Base-by-base conservation (phyloP, 2,888 invertebrate genomes). In the Dasypolia templi region DNA sequence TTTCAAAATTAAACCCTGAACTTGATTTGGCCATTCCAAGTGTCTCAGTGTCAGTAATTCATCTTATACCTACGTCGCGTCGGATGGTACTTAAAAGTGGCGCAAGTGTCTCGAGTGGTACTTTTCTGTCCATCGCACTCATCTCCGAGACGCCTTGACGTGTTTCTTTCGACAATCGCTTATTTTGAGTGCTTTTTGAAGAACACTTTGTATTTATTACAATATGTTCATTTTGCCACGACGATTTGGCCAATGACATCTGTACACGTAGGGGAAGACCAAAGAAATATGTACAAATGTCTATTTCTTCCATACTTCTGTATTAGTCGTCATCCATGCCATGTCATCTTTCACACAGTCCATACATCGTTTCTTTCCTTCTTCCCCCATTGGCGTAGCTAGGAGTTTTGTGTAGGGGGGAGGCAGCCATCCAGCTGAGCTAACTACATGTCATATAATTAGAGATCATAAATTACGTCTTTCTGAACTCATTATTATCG, bases 51-150 rank as follows among this genome's bases (percentile, higher is more conserved):
- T 65, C 59, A 58, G 46, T 61, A 67, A 72, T 72, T 61, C 44
- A 46, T 67, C 55, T 32, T n/a, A 65, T 49, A 51, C 62, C 58
- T 35, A 68, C 51, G 44, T 63, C 75, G 32, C 51, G 44, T 63
- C 75, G 32, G 77, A 42, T 6, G 65, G 44, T 68, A 51, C 53
- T 83, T n/a, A 72, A 55, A 66, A 72, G 58, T 81, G 62, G n/a
- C 72, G 55, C 66, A 70, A 82, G 44, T 72, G 72, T 72, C 76
- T 85, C 79, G 35, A 84, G 84, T 70, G 72, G 80, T 69, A 58
- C 80, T 84, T 49, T 59, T 66, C 5, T 72, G 83, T 79, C 76
- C 84, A 69, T 72, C 77, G 80, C 80, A 68, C 80, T 69, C 73
- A 62, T 69, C 71, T 55, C 73, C n/a, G 22, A 67, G 72, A 64